Percentiles rank a stretch among this genome's conserved stretches.
These are phyloP conservation scores for Apamea anceps DNA, from an alignment of 2,888 invertebrate genomes.

Conservation along the genomic window DNA sequence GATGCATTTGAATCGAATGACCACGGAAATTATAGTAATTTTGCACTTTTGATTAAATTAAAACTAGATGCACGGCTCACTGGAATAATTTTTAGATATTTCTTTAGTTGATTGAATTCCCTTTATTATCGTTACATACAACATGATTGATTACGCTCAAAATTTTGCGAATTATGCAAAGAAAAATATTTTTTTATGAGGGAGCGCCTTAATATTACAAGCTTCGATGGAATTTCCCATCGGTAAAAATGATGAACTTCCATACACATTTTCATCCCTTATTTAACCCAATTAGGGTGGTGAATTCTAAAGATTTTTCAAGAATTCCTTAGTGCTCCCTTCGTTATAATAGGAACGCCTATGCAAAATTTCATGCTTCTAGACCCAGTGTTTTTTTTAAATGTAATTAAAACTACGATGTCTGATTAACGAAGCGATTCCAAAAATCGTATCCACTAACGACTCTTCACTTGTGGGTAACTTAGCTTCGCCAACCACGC, in stretches of 20 bases:
- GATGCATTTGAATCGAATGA: neutral
- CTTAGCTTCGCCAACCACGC: constrained; percentile 82
- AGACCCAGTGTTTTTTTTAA: too few relatives aligned
- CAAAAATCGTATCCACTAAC: constrained; percentile 74
- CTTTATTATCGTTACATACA: neutral
- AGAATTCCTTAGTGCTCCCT: neutral
- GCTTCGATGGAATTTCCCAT: neutral
- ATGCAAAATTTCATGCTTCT: too few relatives aligned
- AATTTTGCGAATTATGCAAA: neutral
- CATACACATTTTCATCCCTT: neutral
- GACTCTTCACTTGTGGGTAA: constrained; percentile 79
- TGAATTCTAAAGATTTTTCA: neutral
- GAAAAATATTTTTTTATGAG: neutral
- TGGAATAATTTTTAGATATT: neutral
- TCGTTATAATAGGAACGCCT: too few relatives aligned
- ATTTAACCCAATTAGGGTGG: neutral
- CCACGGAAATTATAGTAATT: neutral
- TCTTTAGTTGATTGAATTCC: neutral
- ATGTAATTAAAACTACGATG: neutral
- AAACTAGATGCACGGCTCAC: neutral
- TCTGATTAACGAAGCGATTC: constrained; percentile 7
- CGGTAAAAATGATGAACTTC: neutral
- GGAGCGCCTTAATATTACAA: neutral
- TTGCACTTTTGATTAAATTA: neutral
- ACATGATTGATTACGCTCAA: neutral